Evolutionary conservation across 2,888 invertebrate genomes (phyloP), one percentile per base, ranked within the genome.

Genomic region (Cosmia trapezina): DNA sequence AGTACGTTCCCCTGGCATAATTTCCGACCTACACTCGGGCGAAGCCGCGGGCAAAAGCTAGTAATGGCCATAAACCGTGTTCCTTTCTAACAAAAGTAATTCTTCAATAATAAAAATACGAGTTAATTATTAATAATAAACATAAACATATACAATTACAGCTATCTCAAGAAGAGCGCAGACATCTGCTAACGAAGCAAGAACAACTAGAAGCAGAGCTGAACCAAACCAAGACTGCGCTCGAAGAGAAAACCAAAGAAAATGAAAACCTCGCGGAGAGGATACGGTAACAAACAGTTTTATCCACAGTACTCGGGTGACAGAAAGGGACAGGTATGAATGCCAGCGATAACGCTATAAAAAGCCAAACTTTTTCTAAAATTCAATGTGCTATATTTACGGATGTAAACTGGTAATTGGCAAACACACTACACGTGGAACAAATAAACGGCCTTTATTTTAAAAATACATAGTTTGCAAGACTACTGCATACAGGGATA

Each of bases 141-240:
- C 14, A 37, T 37, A 37, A 37, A 12, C 14, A 14, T 14, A 14
- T 45, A 45, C 14, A 12, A 45, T 49, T 63, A 1, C 64, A 81
- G 97, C 97, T 97, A 80, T 97, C 98, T 0, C 98, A 98, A 92
- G 98, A 98, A 84, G 98, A 98, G 89, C 97, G 98, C 17, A 98
- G 98, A 83, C 95, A 97, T 28, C 93, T 98, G 67, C 89, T 98
- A 60, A 93, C 97, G 62, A 98, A 98, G 88, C 98, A 98, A 89
- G 98, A 98, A 87, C 98, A 98, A 88, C 91, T 98, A 11, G 97
- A 97, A 80, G 96, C 97, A 0, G 98, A 98, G 80, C 89, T 98
- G 28, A 97, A 97, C 54, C 97, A 97, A 83, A 90, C 97, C 12
- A 97, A 97, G 73, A 94, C 97, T 19, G 95, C 97, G 9, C 94